Conservation (phyloP, 1,140 invertebrate genomes). For the Pteromalus puparum region DNA sequence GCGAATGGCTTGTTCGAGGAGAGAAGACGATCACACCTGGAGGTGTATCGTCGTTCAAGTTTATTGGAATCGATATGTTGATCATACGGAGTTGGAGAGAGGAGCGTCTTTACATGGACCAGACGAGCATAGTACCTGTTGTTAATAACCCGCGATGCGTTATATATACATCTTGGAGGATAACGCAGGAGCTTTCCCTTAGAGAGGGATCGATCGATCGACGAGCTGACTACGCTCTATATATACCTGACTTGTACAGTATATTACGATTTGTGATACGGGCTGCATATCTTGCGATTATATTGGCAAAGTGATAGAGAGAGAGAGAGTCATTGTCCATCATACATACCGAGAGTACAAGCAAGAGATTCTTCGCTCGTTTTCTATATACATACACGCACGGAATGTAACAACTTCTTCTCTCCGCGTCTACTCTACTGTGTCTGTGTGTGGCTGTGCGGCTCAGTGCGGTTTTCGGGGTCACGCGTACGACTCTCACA, state of each 20-base stretch:
- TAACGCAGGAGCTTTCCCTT: not conserved
- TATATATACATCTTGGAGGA: not conserved
- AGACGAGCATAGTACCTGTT: no score
- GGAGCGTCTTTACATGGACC: no score
- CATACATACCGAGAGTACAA: no score
- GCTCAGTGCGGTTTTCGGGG: not conserved
- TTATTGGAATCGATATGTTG: no score
- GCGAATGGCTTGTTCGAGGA: no score
- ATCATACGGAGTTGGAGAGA: no score
- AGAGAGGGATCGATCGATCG: not conserved
- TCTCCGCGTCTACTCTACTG: not conserved
- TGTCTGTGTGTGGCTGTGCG: not conserved
- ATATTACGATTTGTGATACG: not conserved
- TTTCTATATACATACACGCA: not conserved
- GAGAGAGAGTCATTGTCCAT: not conserved
- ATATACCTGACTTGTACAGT: not conserved
- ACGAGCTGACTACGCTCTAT: not conserved
- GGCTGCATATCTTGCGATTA: not conserved
- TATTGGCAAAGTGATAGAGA: constrained; percentile 3
- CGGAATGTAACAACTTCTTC: not conserved
- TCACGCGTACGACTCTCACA: not conserved
- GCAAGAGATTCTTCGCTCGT: no score
- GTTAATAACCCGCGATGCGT: no score
- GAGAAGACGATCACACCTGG: no score
- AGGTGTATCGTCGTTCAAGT: no score